Percentiles rank a stretch among this genome's conserved stretches.
These are phyloP conservation scores for Epinephelus cyanopodus DNA, from an alignment of 2,113 vertebrate species.

Conservation along the genomic window DNA sequence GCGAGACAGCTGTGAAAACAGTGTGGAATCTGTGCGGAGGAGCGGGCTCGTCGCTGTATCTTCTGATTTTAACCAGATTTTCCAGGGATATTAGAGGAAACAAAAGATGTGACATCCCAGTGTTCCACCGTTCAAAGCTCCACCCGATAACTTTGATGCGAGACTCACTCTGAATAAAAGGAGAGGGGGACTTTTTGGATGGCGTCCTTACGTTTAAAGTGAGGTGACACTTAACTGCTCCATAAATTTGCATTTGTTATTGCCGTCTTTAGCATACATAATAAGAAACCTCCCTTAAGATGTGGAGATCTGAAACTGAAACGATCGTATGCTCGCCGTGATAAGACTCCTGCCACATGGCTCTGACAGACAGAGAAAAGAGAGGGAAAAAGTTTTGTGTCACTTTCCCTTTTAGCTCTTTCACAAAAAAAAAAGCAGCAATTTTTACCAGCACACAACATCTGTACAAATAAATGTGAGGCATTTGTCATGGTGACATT, in stretches of 20 bases:
- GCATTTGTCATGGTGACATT: slow-evolving; percentile 51
- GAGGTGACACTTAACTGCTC: slow-evolving; percentile 72
- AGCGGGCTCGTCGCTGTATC: slow-evolving; percentile 57
- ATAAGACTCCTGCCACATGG: slow-evolving; percentile 31
- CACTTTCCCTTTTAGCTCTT: slow-evolving; percentile 16
- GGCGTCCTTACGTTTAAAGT: slow-evolving; percentile 68
- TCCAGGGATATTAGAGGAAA: slow-evolving; percentile 82
- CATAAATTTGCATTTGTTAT: slow-evolving; percentile 78
- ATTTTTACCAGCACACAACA: not conserved
- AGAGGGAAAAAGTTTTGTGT: slow-evolving; percentile 25
- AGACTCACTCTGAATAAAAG: slow-evolving; percentile 56
- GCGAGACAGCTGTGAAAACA: slow-evolving; percentile 84
- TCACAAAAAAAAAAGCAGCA: not conserved
- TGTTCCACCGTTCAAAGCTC: slow-evolving; percentile 65
- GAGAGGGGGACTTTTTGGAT: slow-evolving; percentile 57
- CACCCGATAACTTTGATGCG: slow-evolving; percentile 71
- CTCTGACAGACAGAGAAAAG: slow-evolving; percentile 19
- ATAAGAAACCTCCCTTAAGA: slow-evolving; percentile 58
- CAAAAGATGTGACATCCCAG: slow-evolving; percentile 73
- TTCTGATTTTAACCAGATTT: slow-evolving; percentile 83
- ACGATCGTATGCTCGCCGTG: slow-evolving; percentile 18
- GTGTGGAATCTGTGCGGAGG: slow-evolving; percentile 75
- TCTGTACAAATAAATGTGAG: slow-evolving; percentile 46
- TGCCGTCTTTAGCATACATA: slow-evolving; percentile 66
- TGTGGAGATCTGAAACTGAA: slow-evolving; percentile 66